phyloP scores from a whole-genome alignment of 2,797 vertebrate species.

The Antrozous pallidus region DNA sequence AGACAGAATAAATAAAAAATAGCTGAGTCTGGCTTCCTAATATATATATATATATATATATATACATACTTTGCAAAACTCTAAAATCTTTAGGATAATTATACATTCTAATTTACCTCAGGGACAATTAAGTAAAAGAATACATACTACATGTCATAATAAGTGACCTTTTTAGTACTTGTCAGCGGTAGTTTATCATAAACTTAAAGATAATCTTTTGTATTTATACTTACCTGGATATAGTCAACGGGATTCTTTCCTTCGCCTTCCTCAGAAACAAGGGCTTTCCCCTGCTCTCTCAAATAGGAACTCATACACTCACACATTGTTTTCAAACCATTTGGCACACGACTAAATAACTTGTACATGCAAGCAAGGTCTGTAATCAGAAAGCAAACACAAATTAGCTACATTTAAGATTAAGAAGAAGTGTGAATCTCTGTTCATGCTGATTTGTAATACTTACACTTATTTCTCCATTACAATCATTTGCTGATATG shows the following conservation, averaged over 20 bases:
- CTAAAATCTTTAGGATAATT: slow-evolving; percentile 2
- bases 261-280: slow-evolving; percentile 98
- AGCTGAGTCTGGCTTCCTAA: background rate
- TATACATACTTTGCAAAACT: background rate
- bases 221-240: slow-evolving; percentile 90
- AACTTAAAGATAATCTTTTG: background rate
- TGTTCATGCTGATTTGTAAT: background rate
- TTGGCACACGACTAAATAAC: slow-evolving; percentile 96
- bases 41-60: background rate
- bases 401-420: slow-evolving; percentile 37
- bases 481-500: background rate
- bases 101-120: background rate
- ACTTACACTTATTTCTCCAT: background rate
- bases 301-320: slow-evolving; percentile 98
- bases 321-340: slow-evolving; percentile 98
- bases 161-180: background rate
- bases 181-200: background rate
- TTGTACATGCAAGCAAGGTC: slow-evolving; percentile 99
- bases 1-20: background rate
- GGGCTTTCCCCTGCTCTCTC: slow-evolving; percentile 96
- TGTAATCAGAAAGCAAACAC: slow-evolving; percentile 77
- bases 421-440: background rate
- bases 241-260: slow-evolving; percentile 98
- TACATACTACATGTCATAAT: background rate
- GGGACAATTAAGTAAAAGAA: background rate